Evolutionary conservation across 1,140 invertebrate genomes (phyloP), one percentile per base, ranked within the genome.

Genomic region (Bombus sibiricus): DNA sequence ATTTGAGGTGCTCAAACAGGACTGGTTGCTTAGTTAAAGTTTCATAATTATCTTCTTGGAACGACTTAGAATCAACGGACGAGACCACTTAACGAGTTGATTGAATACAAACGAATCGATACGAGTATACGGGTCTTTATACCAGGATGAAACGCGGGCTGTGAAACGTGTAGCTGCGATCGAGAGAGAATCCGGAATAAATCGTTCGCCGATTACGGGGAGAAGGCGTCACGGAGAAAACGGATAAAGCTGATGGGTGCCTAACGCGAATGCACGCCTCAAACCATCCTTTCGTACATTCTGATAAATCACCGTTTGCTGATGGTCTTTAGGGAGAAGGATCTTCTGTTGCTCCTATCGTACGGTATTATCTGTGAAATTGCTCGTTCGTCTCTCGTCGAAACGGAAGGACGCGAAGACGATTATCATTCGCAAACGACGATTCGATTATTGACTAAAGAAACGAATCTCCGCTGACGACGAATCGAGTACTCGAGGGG

Each of bases 261-360:
- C 76, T 25, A 34, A 37, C 47, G 41, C 10, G 41, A 77, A 66
- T 57, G 81, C 74, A 78, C 43, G 74, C 37, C 57, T 32, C 59
- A 32, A 18, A 18, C 28, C n/a, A 5, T 39, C 57, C 22, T 12
- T 34, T 47, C 64, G 18, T 28, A 41, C 57, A 32, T 88, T 89
- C 91, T 89, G 92, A 93, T 92, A 92, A 92, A 92, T 92, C 83
- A 83, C 84, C 88, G 86, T 64, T 91, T 81, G 83, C 86, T 76
- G 75, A 66, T 77, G 64, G 69, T 28, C 59, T 76, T 37, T 34
- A 32, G 13, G 57, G 34, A 73, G 43, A 78, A 73, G 81, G 43
- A 80, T 79, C 69, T 66, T 62, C 57, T 43, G 10, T 57, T 41
- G 32, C 74, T 22, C 47, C 86, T 91, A 90, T 92, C 88, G 71